Conservation (phyloP, 2,888 invertebrate genomes). For the Drosophila macrospina region DNA sequence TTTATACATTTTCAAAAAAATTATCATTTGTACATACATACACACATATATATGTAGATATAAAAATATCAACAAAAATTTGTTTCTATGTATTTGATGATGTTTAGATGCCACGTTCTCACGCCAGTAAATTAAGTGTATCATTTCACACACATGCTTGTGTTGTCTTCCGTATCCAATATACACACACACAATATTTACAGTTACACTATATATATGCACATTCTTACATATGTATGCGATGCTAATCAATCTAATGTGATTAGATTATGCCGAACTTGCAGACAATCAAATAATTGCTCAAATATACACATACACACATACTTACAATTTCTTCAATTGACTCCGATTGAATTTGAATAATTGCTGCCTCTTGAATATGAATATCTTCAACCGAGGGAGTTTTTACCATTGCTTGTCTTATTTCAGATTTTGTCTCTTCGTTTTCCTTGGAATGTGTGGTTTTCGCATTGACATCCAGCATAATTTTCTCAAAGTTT, state of each 20-base stretch:
- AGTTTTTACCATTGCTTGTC: not conserved
- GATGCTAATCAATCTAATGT: conserved; percentile 33
- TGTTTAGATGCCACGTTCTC: conserved; percentile 22
- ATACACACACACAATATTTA: not conserved
- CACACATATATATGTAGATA: not conserved
- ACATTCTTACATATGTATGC: conserved; percentile 7
- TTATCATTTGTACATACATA: not conserved
- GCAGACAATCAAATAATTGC: conserved; percentile 15
- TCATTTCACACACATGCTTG: conserved; percentile 6
- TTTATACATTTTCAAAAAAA: conserved; percentile 11
- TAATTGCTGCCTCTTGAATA: not conserved
- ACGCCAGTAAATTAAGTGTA: conserved; percentile 29
- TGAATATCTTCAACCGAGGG: not conserved
- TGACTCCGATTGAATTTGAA: conserved; percentile 20
- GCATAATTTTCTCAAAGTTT: conserved; percentile 62
- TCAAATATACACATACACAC: conserved; percentile 2
- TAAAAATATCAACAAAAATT: conserved; percentile 8
- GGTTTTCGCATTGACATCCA: conserved; percentile 29
- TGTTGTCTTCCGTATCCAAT: conserved; percentile 40
- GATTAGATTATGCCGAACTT: conserved; percentile 49
- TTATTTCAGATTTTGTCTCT: not conserved
- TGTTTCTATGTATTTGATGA: conserved; percentile 11
- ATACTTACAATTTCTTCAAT: conserved; percentile 66
- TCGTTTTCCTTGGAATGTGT: not conserved
- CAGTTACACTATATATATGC: conserved; percentile 21